These are phyloP conservation scores for Siderastrea siderea DNA, from an alignment of 92 coral and sea anemone species.

Conservation along the genomic window DNA sequence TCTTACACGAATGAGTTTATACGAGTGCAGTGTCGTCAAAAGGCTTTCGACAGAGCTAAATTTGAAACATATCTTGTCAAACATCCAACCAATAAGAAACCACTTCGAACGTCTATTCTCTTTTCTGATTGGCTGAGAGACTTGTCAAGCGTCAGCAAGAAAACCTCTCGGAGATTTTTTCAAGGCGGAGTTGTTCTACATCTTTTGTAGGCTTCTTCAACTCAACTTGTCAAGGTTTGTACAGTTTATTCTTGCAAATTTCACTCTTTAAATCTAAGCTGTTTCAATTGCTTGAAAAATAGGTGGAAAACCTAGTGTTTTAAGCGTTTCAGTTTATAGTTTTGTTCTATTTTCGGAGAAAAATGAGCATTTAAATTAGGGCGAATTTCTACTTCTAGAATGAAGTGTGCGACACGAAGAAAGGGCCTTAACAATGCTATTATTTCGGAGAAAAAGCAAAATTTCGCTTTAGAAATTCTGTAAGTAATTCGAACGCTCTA, in stretches of 20 bases:
- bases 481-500: not conserved
- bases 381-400: conserved; percentile 51
- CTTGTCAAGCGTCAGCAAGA: conserved; percentile 54
- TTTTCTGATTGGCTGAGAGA: conserved; percentile 65
- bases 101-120: conserved; percentile 49
- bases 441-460: not conserved
- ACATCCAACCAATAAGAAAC: conserved; percentile 62
- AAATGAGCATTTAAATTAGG: conserved; percentile 4
- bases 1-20: conserved; percentile 8
- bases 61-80: conserved; percentile 70
- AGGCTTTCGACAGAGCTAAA: conserved; percentile 69
- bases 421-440: not conserved
- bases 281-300: not conserved
- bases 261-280: not conserved
- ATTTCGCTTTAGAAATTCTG: conserved; percentile 1
- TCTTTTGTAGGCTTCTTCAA: conserved; percentile 16
- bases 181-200: conserved; percentile 18
- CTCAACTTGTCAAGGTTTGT: conserved; percentile 29
- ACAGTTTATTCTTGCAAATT: not conserved
- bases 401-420: conserved; percentile 30
- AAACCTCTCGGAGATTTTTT: conserved; percentile 12
- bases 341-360: not conserved
- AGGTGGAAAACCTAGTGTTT: not conserved
- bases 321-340: not conserved
- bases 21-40: conserved; percentile 53